Evolutionary conservation across 2,113 vertebrate genomes (phyloP), one percentile per base, ranked within the genome.

Genomic region (Chlorodrepanis virens): DNA sequence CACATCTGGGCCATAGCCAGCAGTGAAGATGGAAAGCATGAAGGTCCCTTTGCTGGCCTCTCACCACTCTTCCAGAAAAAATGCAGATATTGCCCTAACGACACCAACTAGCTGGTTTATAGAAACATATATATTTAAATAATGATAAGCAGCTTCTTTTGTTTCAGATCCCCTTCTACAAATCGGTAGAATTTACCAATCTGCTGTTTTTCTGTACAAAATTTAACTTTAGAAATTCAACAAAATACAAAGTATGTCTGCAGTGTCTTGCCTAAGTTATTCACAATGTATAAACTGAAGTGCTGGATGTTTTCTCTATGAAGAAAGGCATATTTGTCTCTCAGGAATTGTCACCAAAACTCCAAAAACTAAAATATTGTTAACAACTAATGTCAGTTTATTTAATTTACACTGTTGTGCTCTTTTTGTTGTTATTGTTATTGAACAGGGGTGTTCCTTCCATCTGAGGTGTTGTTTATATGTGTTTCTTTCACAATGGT

Each of bases 71-170:
- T 92, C 85, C 45, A n/a, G 7, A 67, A 42, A 47, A 91, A 91
- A 87, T 6, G 9, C 42, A 75, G 60, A 50, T 4, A 0, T 70
- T 0, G 0, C 28, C 27, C 56, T 96, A 84, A 64, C 35, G 37
- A 49, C 52, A 93, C 29, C 10, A 67, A 81, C 33, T 39, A 82
- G 31, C 49, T 90, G 47, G 71, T 94, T 89, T 87, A 72, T 64
- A 84, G 49, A 85, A 89, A 94, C 3, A 42, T 59, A 57, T 35
- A 61, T 40, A 82, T 89, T 91, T 74, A 94, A 95, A 91, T 93
- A 90, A 83, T 31, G 17, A 52, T 65, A 87, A 95, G 50, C 45
- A 93, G 82, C 52, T 89, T 89, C 20, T 75, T 86, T 78, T 3
- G 0, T 92, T 89, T 89, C 68, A 83, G 78, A 13, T 79, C 45